Conservation (phyloP, 1,140 invertebrate species). For the Drosophila melanica region DNA sequence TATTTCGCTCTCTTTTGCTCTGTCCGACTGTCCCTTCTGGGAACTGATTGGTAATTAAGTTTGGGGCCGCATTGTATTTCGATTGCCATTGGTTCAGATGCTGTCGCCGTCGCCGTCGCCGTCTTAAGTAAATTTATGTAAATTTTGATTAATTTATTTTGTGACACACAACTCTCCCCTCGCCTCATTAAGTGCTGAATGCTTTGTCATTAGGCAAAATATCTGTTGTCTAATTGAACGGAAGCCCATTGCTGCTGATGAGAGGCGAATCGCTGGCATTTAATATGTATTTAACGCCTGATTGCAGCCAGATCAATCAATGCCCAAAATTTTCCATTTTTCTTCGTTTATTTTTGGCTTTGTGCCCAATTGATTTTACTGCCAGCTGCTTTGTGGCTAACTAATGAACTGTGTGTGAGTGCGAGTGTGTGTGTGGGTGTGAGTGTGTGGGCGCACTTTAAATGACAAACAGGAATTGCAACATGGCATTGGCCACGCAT, state of each 20-base stretch:
- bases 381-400: slow-evolving; percentile 15
- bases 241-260: slow-evolving; percentile 62
- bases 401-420: slow-evolving; percentile 12
- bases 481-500: slow-evolving; percentile 8
- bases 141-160: slow-evolving; percentile 77
- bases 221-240: slow-evolving; percentile 68
- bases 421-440: no score
- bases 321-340: slow-evolving; percentile 38
- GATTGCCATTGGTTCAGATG: slow-evolving; percentile 55
- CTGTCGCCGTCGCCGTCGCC: not conserved
- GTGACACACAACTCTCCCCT: slow-evolving; percentile 43
- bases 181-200: slow-evolving; percentile 49
- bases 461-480: slow-evolving; percentile 5
- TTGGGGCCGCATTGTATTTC: slow-evolving; percentile 55
- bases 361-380: slow-evolving; percentile 26
- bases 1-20: not conserved
- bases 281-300: slow-evolving; percentile 49
- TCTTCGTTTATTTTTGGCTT: slow-evolving; percentile 1
- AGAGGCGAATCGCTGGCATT: slow-evolving; percentile 37
- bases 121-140: slow-evolving; percentile 67
- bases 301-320: slow-evolving; percentile 72
- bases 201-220: slow-evolving; percentile 40
- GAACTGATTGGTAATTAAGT: slow-evolving; percentile 69
- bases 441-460: not conserved
- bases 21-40: slow-evolving; percentile 2